Base-by-base conservation (phyloP, 2,113 vertebrate species). In the Rallus limicola region DNA sequence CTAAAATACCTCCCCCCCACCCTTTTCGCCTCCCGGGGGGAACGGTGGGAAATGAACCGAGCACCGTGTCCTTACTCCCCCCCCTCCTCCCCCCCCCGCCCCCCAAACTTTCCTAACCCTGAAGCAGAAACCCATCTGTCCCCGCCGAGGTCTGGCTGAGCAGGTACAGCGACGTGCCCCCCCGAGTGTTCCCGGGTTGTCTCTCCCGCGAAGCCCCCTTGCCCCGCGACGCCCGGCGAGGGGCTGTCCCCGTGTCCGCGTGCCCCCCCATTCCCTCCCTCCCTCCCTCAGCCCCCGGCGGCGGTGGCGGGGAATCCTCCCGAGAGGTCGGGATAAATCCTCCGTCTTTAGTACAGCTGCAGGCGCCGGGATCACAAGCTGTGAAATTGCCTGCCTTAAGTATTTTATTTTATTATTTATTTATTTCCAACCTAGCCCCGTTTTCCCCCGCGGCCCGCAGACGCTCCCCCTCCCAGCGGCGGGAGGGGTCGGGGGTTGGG, bases 21-120 rank as follows among this genome's bases (percentile, higher is more conserved):
- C 17, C 44, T 46, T 19, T 86, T 71, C 79, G 62, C 83, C 70
- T 86, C 86, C 50, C 36, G 76, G 63, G 90, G 58, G 48, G 86
- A 79, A 50, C 71, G 83, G 25, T 52, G 72, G 80, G 86, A 67
- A 94, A 95, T 80, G 67, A 94, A 85, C 52, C 74, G 40, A 91
- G 86, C 76, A 55, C 56, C 14, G 46, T n/a, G 29, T 90, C 81
- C 36, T 83, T 93, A 68, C 52, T 25, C 52, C 48, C 48, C 52
- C 52, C 52, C 48, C 48, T 12, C 24, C 12, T 12, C 24, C 80
- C 95, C 12, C 24, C 24, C 80, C 95, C 42, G 42, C 82, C 69
- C 56, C 86, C 88, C 79, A 88, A 98, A 98, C 97, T 98, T 96
- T 97, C 92, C 62, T 67, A 82, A 46, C 83, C 63, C 62, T 12